Base-by-base conservation (phyloP, 2,113 vertebrate genomes). In the Eonycteris spelaea region DNA sequence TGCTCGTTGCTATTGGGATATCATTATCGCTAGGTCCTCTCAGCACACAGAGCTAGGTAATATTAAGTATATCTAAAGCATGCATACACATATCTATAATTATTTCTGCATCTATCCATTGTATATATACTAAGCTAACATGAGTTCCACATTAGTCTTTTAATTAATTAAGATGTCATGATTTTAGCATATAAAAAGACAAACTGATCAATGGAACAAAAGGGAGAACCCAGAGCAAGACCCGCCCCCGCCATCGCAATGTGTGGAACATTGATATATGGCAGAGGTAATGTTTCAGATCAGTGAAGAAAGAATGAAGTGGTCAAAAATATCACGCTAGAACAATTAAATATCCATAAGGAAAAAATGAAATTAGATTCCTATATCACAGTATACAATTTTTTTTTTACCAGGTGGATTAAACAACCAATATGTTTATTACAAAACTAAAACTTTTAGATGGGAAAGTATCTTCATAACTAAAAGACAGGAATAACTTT, bases 361-460 rank as follows among this genome's bases (percentile, higher is more conserved):
- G 51, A 87, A 63, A 80, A 80, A 80, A 63, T 53, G 45, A 43
- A 94, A 53, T 15, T 63, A 15, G 63, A 82, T 43, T 74, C 43
- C 55, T 35, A 43, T 26, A 55, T 53, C 61, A 84, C 1, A 71
- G 61, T 30, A 83, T 1, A 86, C 2, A 61, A 8, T 26, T 55
- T 74, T 70, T 15, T 68, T 15, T 78, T 68, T 33, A 18, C 71
- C 68, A 91, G 61, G 6, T 45, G 38, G 26, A 82, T 74, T 68
- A 75, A 86, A 61, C 28, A 8, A 82, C 67, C 22, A 71, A 71
- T 13, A 48, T 40, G 74, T 43, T 86, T 75, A 86, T 63, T 12
- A 70, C 24, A 78, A 78, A 85, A 65, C 21, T 33, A 45, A 83
- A 92, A 86, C n/a, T 63, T 90, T 95, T 40, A 75, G 43, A 93